Conservation (phyloP, 2,888 invertebrate species). For the Noctua janthina region DNA sequence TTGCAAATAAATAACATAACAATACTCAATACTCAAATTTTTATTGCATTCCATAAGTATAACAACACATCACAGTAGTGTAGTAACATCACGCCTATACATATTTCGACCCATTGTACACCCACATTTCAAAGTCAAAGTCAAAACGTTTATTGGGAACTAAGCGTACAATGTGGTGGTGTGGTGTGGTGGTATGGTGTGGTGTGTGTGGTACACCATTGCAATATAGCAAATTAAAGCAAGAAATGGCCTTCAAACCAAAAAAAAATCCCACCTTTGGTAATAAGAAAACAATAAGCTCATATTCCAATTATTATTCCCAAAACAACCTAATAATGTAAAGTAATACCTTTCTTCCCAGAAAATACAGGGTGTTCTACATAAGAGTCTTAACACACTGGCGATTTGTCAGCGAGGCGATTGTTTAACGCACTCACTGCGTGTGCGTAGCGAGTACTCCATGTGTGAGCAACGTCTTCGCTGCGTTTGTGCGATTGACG, state of each 20-base stretch:
- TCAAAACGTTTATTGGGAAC: too few species aligned
- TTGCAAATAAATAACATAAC: neutral
- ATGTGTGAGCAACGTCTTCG: neutral
- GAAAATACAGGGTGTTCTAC: conserved; percentile 13
- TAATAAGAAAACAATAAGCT: conserved; percentile 1
- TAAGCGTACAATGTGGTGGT: too few species aligned
- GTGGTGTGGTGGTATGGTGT: too few species aligned
- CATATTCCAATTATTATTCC: conserved; percentile 23
- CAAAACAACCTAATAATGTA: neutral
- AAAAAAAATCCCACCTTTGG: neutral
- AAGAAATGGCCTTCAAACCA: neutral
- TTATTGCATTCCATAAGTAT: too few species aligned
- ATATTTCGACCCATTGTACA: neutral
- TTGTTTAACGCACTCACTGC: neutral
- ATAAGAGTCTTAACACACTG: neutral
- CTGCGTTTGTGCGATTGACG: neutral
- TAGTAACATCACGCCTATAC: neutral
- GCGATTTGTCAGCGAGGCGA: neutral
- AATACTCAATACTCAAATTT: too few species aligned
- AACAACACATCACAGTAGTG: too few species aligned
- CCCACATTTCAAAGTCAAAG: too few species aligned
- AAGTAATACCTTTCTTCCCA: conserved; percentile 4
- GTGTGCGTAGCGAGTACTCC: neutral
- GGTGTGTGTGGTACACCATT: neutral
- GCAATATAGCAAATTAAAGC: neutral